Percentiles rank a stretch among this genome's conserved stretches.
phyloP scores from a whole-genome alignment of 2,797 vertebrate species.

The Gastrophryne carolinensis region DNA sequence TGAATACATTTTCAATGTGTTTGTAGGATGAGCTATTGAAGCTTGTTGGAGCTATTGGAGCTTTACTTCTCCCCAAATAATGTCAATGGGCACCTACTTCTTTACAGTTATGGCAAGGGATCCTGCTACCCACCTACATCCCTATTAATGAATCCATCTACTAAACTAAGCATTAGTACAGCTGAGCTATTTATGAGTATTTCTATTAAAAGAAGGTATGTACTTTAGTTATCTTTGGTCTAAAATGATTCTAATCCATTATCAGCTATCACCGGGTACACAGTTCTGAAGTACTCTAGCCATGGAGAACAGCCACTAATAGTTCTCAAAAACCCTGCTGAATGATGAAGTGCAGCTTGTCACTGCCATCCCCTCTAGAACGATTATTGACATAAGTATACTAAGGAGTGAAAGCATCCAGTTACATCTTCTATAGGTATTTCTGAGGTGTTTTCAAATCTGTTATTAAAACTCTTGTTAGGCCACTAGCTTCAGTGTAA shows the following conservation, averaged over 20 bases:
- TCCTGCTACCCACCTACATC: not conserved
- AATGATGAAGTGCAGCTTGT: not conserved
- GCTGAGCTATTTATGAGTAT: not conserved
- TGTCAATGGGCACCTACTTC: no score
- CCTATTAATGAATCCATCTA: not conserved
- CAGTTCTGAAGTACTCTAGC: not conserved
- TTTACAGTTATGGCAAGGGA: no score
- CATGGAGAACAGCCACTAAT: not conserved
- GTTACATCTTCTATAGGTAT: not conserved
- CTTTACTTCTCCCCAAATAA: no score
- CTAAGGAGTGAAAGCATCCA: not conserved
- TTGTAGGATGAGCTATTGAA: no score
- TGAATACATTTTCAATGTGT: no score
- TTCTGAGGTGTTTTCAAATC: not conserved
- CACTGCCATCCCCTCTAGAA: not conserved
- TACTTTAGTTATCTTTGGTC: not conserved
- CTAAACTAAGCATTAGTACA: no score
- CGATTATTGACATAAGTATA: not conserved
- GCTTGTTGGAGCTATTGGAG: no score
- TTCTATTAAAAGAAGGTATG: not conserved
- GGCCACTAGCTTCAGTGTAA: no score
- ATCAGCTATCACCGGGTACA: not conserved
- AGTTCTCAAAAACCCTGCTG: constrained; percentile 3
- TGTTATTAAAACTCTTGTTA: not conserved
- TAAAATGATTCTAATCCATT: not conserved